Percentiles rank a stretch among this genome's conserved stretches.
Conservation (phyloP, 2,797 vertebrate species). For the Eupleurogrammus muticus region DNA sequence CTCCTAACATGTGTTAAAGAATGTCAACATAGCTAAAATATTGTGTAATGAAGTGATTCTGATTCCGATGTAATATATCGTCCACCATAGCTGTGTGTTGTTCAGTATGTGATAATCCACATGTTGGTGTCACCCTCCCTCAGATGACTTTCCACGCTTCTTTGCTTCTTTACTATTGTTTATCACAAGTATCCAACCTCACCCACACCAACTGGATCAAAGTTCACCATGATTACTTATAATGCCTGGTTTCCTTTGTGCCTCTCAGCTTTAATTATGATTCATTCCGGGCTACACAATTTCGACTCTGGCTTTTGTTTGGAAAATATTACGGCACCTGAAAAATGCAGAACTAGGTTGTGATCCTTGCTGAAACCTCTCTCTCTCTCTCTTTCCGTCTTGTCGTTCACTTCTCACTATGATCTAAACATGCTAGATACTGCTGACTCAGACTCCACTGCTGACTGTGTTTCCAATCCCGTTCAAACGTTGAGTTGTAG, state of each 20-base stretch:
- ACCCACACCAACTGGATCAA: not conserved
- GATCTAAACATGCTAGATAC: not conserved
- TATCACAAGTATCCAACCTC: not conserved
- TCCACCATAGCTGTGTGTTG: not conserved
- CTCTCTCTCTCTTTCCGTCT: not conserved
- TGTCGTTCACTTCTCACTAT: conserved; percentile 1
- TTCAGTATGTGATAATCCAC: not conserved
- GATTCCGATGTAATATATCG: no score
- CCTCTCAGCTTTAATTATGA: conserved; percentile 36
- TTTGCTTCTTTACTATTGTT: not conserved
- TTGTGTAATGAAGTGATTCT: no score
- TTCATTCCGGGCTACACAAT: conserved; percentile 7
- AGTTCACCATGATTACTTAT: not conserved
- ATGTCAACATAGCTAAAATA: not conserved
- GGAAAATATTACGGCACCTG: conserved; percentile 19
- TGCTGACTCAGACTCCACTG: conserved; percentile 24
- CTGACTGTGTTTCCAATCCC: not conserved
- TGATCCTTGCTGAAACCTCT: no score
- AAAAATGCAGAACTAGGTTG: conserved; percentile 43
- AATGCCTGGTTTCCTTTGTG: not conserved
- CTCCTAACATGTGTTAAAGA: not conserved
- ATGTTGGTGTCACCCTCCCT: not conserved
- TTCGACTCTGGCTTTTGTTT: not conserved
- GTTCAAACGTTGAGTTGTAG: not conserved
- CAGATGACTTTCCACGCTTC: not conserved